phyloP scores from a whole-genome alignment of 2,113 vertebrate genomes.

The Zapus hudsonius region DNA sequence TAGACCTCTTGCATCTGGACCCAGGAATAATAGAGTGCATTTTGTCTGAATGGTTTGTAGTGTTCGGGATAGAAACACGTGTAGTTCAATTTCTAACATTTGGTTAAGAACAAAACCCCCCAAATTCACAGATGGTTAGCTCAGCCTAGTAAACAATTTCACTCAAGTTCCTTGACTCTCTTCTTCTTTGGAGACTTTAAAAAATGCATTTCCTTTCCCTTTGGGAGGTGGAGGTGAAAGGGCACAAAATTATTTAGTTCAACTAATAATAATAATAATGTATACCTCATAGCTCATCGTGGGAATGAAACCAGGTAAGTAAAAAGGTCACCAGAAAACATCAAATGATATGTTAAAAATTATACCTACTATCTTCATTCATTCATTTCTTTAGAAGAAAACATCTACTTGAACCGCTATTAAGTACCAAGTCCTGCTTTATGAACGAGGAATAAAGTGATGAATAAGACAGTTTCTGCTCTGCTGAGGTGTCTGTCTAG shows the following conservation, averaged over 20 bases:
- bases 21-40: constrained; percentile 58
- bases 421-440: not conserved
- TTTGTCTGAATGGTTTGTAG: constrained; percentile 73
- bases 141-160: constrained; percentile 61
- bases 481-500: not conserved
- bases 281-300: not conserved
- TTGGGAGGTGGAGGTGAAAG: not conserved
- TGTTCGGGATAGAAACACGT: constrained; percentile 69
- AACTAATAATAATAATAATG: not conserved
- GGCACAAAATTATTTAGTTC: not conserved
- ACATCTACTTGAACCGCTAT: not conserved
- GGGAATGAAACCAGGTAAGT: not conserved
- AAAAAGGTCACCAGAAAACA: not conserved
- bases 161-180: constrained; percentile 40
- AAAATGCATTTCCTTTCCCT: constrained; percentile 14
- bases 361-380: not conserved
- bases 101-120: constrained; percentile 61
- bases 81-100: constrained; percentile 66
- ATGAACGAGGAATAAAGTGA: not conserved
- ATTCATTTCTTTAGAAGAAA: not conserved
- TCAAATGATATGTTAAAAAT: not conserved
- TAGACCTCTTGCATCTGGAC: constrained; percentile 68
- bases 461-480: constrained; percentile 1
- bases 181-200: constrained; percentile 16
- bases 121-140: constrained; percentile 65